phyloP scores from a whole-genome alignment of 2,888 invertebrate genomes.

The Drosophila atripex region DNA sequence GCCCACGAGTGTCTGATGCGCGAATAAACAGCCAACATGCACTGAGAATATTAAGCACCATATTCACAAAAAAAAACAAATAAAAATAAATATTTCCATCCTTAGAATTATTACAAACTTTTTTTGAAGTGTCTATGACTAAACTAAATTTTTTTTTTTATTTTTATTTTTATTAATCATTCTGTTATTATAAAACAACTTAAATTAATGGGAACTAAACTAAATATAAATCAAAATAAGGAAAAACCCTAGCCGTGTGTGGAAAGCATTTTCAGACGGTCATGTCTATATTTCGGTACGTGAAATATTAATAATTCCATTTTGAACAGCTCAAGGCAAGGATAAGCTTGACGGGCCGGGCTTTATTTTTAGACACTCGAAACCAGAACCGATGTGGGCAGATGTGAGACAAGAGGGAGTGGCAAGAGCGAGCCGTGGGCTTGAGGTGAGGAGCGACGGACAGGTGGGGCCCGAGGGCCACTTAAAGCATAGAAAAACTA shows the following conservation, averaged over 20 bases:
- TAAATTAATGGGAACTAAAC: no score
- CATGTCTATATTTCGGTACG: constrained; percentile 54
- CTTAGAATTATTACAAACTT: neutral
- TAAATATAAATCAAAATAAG: neutral
- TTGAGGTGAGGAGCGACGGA: constrained; percentile 8
- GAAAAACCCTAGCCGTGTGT: constrained; percentile 10
- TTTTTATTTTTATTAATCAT: no score
- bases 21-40: constrained; percentile 36
- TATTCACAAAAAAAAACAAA: neutral
- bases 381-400: constrained; percentile 33
- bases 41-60: neutral
- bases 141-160: no score
- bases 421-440: neutral
- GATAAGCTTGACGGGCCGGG: constrained; percentile 47
- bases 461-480: constrained; percentile 35
- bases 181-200: no score
- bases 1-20: constrained; percentile 43
- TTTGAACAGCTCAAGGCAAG: constrained; percentile 62
- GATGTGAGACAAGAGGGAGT: neutral
- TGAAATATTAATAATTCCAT: constrained; percentile 65
- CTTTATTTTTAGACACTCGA: constrained; percentile 56
- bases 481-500: constrained; percentile 63
- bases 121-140: neutral
- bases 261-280: constrained; percentile 34
- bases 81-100: neutral